phyloP scores from a whole-genome alignment of 2,888 invertebrate genomes.

The Clostera curtula region DNA sequence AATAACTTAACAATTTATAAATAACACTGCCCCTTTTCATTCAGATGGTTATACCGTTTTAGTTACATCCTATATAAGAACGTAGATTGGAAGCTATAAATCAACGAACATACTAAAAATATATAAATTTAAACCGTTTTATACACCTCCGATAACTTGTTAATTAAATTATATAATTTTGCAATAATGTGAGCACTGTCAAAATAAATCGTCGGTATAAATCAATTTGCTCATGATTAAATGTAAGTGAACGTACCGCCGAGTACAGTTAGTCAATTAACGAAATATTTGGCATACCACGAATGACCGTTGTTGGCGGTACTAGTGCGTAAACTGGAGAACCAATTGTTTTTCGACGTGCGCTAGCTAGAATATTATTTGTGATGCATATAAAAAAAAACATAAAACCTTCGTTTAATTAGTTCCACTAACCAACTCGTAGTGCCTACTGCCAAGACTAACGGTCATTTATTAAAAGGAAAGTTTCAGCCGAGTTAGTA shows the following conservation, averaged over 20 bases:
- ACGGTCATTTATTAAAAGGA: too few species aligned
- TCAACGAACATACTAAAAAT: conserved; percentile 18
- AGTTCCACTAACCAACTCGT: too few species aligned
- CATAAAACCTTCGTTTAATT: too few species aligned
- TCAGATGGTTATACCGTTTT: too few species aligned
- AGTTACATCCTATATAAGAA: conserved; percentile 18
- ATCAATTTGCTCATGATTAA: conserved; percentile 39
- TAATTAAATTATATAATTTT: conserved; percentile 18
- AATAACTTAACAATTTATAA: too few species aligned
- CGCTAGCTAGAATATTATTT: too few species aligned
- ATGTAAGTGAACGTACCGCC: conserved; percentile 34
- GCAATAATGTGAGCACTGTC: conserved; percentile 31
- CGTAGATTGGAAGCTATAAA: conserved; percentile 21
- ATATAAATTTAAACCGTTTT: too few species aligned
- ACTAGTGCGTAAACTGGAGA: conserved; percentile 16
- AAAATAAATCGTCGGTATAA: conserved; percentile 31
- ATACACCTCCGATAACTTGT: conserved; percentile 22
- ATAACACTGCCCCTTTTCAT: too few species aligned
- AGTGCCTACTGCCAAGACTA: too few species aligned
- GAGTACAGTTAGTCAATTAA: conserved; percentile 49
- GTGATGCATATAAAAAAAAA: too few species aligned
- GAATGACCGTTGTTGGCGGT: conserved; percentile 26
- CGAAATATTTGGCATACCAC: conserved; percentile 38
- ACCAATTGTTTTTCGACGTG: conserved; percentile 21
- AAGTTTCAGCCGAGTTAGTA: too few species aligned